Evolutionary conservation across 2,888 invertebrate genomes (phyloP), one percentile per base, ranked within the genome.

Genomic region (Morpho deidamia): DNA sequence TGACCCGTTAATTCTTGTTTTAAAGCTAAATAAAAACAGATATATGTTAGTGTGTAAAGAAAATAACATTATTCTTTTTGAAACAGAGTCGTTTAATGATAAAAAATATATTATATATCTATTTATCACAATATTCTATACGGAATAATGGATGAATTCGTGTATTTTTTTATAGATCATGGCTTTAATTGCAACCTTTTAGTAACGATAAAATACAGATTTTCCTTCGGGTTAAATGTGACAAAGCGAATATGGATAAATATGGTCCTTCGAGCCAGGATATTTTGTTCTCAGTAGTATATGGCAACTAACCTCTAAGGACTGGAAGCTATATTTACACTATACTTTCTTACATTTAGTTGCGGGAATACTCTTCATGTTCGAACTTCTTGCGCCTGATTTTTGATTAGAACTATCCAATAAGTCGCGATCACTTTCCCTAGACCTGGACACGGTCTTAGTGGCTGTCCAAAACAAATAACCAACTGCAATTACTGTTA

Each of bases 401-500:
- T 48, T 53, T 12, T 32, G 34, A 52, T 35, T 47, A 11, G 49
- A 35, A 11, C 38, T 43, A 8, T 53, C 8, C 11, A 39, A 14
- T 7, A 38, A 34, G 2, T 12, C 44, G 11, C 51, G 52, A 10
- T 38, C 23, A 42, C 51, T 63, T 40, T 53, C 51, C 39, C 38
- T 60, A 37, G 48, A 38, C 35, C 45, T 44, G n/a, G 56, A 43
- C 12, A 42, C 42, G 41, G 43, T 65, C 72, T 70, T 78, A 56
- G 66, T 65, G 60, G 81, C 83, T 83, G 78, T 80, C 79, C 82
- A 82, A 80, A 80, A 82, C 67, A 83, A 79, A 83, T 78, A 64
- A 75, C 70, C 76, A 71, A 80, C 73, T 74, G 74, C 77, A 70
- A 77, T 77, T 74, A 81, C 66, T 70, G 75, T 67, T 65, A 74